Evolutionary conservation across 2,113 vertebrate genomes (phyloP).

Genomic region (Eulacestoma nigropectus): DNA sequence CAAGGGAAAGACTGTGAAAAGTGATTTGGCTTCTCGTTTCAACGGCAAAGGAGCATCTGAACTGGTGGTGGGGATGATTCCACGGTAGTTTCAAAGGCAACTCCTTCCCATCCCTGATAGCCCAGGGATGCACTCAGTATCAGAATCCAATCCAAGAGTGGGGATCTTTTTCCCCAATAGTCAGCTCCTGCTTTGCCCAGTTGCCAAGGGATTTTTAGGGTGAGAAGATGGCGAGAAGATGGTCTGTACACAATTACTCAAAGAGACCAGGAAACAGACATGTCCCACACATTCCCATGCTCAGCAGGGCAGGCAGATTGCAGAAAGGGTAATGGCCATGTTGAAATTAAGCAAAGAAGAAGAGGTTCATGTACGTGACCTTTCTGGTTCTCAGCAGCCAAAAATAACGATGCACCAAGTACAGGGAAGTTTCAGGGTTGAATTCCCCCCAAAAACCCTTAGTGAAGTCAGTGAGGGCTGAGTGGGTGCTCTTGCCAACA

Average conservation of each 20-base stretch:
- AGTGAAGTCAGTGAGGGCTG: background rate
- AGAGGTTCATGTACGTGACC: background rate
- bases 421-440: background rate
- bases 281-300: background rate
- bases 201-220: background rate
- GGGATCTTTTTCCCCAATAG: background rate
- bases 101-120: background rate
- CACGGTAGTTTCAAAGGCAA: background rate
- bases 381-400: background rate
- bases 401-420: background rate
- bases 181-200: background rate
- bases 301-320: background rate
- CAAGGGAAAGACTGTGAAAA: background rate
- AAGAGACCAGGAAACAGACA: background rate
- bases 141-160: background rate
- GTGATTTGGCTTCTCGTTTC: background rate
- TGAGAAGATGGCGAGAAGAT: background rate
- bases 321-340: background rate
- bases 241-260: background rate
- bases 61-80: background rate
- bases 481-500: background rate
- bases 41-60: background rate
- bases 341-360: constrained; percentile 4
- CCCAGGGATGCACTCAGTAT: background rate
- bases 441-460: background rate